A percentile compares a stretch with the other conserved stretches of the same genome.
These are phyloP conservation scores for Bungarus multicinctus DNA, from an alignment of 2,113 vertebrate species.

Conservation along the genomic window DNA sequence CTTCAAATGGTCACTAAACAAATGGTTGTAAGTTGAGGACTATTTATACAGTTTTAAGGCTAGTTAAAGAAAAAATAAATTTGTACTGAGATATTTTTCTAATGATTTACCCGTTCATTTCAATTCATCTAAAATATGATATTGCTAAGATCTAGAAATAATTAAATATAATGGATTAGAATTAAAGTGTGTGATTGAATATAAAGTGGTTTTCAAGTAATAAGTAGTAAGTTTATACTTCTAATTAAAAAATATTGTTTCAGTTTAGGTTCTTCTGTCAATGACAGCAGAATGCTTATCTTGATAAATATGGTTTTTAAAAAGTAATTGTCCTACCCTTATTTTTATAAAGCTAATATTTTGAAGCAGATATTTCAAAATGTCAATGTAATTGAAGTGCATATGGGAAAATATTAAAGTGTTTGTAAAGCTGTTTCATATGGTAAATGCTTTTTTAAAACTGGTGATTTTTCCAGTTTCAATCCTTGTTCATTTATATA, in stretches of 20 bases:
- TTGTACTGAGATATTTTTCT: background rate
- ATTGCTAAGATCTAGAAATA: background rate
- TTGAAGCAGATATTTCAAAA: background rate
- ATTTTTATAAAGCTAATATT: background rate
- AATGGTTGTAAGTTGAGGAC: background rate
- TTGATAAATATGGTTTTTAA: background rate
- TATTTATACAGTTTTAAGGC: background rate
- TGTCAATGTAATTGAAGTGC: background rate
- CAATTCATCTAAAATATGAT: background rate
- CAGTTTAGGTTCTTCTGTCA: background rate
- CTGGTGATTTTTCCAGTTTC: background rate
- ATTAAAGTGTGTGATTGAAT: background rate
- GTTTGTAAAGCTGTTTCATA: background rate
- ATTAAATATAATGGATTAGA: background rate
- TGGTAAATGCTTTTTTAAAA: background rate
- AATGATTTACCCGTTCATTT: background rate
- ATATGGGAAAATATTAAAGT: background rate
- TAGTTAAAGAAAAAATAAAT: background rate
- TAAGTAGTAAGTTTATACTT: background rate
- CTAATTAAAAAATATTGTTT: background rate
- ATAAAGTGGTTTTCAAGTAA: background rate
- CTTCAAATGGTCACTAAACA: background rate
- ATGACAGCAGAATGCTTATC: background rate
- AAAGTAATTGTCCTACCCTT: background rate
- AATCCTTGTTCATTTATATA: background rate